Percentiles rank a stretch among this genome's conserved stretches.
Conservation (phyloP, 1,140 invertebrate genomes). For the Cepaea nemoralis region DNA sequence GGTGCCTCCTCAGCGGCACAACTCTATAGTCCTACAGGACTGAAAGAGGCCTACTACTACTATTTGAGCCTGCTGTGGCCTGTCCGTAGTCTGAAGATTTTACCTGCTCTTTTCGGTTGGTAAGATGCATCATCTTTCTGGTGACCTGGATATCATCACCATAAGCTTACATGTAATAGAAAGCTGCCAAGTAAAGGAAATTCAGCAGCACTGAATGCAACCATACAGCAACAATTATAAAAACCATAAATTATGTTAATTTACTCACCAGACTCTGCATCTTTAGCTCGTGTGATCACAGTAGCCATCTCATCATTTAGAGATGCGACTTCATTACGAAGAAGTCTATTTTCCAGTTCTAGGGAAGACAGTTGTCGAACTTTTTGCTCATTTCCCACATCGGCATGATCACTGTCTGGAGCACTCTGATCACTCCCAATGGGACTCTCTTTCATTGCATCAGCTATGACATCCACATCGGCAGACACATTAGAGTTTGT, state of each 20-base stretch:
- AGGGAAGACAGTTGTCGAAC: constrained; percentile 58
- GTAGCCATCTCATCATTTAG: constrained; percentile 76
- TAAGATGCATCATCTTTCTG: too few relatives aligned
- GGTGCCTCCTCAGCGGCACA: too few relatives aligned
- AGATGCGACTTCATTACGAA: constrained; percentile 76
- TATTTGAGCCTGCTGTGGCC: too few relatives aligned
- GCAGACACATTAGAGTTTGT: constrained; percentile 55
- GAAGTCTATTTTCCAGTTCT: constrained; percentile 72
- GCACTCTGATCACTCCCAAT: constrained; percentile 63
- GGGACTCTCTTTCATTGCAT: constrained; percentile 65
- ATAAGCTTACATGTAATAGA: too few relatives aligned
- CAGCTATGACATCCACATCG: constrained; percentile 60
- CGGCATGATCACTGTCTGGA: constrained; percentile 49
- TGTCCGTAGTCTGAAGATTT: too few relatives aligned
- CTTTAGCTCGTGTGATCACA: constrained; percentile 74
- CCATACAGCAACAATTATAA: too few relatives aligned
- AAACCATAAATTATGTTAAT: background rate
- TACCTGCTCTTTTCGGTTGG: too few relatives aligned
- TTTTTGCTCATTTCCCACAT: constrained; percentile 39
- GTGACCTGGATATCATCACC: too few relatives aligned
- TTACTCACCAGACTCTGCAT: constrained; percentile 73
- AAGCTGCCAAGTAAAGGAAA: too few relatives aligned
- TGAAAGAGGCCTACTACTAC: too few relatives aligned
- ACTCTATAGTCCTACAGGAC: too few relatives aligned
- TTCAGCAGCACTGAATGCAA: too few relatives aligned